Conservation (phyloP, 2,797 vertebrate genomes). For the Sebastes itinus region DNA sequence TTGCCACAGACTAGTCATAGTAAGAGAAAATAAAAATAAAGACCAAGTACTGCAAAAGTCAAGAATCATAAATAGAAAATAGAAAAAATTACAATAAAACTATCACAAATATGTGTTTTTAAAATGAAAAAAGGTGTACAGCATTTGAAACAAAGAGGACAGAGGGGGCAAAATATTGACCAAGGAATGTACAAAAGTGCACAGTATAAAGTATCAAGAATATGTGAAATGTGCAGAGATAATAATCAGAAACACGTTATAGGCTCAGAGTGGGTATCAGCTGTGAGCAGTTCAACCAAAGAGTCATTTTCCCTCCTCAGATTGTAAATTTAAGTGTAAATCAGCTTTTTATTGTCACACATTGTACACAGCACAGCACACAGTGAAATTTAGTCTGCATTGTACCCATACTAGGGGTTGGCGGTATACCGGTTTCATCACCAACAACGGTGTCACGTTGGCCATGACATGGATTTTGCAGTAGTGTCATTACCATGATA, state of each 20-base stretch:
- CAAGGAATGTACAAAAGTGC: not conserved
- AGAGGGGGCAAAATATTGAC: not conserved
- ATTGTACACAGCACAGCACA: too few relatives aligned
- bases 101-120: not conserved
- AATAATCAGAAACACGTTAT: not conserved
- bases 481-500: too few relatives aligned
- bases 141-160: not conserved
- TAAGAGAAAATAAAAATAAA: not conserved
- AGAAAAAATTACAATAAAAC: not conserved
- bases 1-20: not conserved
- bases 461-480: too few relatives aligned
- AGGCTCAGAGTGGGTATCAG: not conserved
- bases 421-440: too few relatives aligned
- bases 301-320: not conserved
- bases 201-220: not conserved
- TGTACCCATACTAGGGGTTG: too few relatives aligned
- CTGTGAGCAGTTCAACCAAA: not conserved
- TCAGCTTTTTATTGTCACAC: too few relatives aligned
- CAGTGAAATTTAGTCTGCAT: too few relatives aligned
- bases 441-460: too few relatives aligned
- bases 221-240: not conserved
- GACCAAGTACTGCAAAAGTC: not conserved
- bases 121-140: fast-evolving
- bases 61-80: not conserved
- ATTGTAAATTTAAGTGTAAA: too few relatives aligned